Evolutionary conservation across 2,113 vertebrate species (phyloP).

Genomic region (Gallinago undulata): DNA sequence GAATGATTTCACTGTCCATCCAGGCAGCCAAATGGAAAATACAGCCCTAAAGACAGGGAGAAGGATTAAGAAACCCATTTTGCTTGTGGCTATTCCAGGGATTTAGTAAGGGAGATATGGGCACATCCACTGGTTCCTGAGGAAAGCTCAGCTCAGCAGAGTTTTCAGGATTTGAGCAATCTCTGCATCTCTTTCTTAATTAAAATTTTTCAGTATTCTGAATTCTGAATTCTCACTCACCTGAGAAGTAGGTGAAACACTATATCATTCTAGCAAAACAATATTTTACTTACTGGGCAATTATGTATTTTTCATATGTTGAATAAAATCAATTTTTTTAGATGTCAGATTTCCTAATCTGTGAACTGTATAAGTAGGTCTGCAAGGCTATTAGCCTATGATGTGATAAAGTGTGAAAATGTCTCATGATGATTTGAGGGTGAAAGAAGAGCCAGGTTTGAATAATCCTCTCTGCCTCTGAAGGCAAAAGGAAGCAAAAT

Average conservation of each 20-base stretch:
- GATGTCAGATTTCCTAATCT: not conserved
- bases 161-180: not conserved
- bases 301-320: not conserved
- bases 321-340: not conserved
- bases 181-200: not conserved
- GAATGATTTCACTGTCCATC: not conserved
- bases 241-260: not conserved
- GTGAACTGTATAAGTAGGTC: not conserved
- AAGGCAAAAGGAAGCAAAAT: not conserved
- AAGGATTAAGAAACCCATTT: not conserved
- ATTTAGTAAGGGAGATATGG: not conserved
- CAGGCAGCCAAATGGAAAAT: not conserved
- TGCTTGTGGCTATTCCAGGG: not conserved
- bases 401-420: not conserved
- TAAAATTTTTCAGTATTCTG: not conserved
- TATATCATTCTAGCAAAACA: not conserved
- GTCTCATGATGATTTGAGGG: not conserved
- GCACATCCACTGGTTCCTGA: not conserved
- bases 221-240: no score
- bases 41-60: not conserved
- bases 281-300: not conserved
- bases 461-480: not conserved
- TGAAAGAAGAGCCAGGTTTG: not conserved
- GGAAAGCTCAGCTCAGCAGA: not conserved
- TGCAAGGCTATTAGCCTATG: not conserved